Evolutionary conservation across 1,140 invertebrate species (phyloP).

Genomic region (Brevipalpus yothersi): DNA sequence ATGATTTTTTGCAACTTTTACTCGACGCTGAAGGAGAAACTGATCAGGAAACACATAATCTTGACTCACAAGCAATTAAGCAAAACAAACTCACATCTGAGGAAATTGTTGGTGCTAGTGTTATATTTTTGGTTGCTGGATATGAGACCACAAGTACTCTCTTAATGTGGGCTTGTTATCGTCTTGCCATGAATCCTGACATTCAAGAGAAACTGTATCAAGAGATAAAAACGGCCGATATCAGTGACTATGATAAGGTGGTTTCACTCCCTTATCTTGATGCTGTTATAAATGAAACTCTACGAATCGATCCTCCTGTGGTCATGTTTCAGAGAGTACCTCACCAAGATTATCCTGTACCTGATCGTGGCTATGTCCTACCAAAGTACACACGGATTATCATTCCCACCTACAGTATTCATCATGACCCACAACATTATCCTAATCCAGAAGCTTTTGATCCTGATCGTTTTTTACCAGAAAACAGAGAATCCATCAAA

Average conservation of each 20-base stretch:
- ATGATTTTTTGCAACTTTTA: not conserved
- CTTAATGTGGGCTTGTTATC: constrained; percentile 22
- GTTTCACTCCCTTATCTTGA: constrained; percentile 15
- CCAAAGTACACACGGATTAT: constrained; percentile 10
- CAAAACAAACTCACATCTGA: constrained; percentile 24
- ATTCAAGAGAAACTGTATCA: constrained; percentile 23
- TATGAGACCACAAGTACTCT: constrained; percentile 25
- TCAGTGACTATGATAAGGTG: constrained; percentile 1
- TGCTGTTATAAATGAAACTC: constrained; percentile 20
- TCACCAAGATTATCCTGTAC: constrained; percentile 4
- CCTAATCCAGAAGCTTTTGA: constrained; percentile 14
- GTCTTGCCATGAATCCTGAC: constrained; percentile 23
- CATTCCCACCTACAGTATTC: constrained; percentile 13
- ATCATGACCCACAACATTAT: constrained; percentile 12
- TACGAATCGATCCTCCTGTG: constrained; percentile 17
- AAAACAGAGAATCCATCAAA: constrained; percentile 7
- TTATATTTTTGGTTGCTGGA: constrained; percentile 36
- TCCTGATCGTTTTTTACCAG: constrained; percentile 11
- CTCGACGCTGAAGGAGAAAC: not conserved
- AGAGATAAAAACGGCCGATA: constrained; percentile 17
- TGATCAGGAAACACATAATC: not conserved
- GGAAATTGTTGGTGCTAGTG: constrained; percentile 33
- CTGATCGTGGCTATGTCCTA: constrained; percentile 7
- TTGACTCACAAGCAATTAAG: not conserved
- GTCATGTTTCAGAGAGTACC: not conserved